A percentile compares a stretch with the other conserved stretches of the same genome.
Conservation (phyloP, 2,797 vertebrate species). For the Betta splendens region DNA sequence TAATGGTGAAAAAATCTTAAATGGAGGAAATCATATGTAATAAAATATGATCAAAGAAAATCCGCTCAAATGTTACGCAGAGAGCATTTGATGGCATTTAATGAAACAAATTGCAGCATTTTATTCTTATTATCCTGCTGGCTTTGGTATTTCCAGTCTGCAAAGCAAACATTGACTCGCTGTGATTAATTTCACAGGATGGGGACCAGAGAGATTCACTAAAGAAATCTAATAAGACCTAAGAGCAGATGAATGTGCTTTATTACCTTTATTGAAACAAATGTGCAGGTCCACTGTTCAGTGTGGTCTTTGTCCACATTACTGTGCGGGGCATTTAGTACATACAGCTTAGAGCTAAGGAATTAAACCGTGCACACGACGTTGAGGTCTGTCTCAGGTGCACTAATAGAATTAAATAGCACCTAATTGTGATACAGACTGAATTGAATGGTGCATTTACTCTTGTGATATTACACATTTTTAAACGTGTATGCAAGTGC, state of each 20-base stretch:
- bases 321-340: not conserved
- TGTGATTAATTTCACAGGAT: constrained; percentile 51
- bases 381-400: not conserved
- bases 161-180: constrained; percentile 43
- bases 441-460: too few relatives aligned
- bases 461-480: constrained; percentile 1
- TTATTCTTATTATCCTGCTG: constrained; percentile 50
- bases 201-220: constrained; percentile 16
- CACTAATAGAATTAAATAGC: not conserved
- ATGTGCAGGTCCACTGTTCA: constrained; percentile 12
- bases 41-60: constrained; percentile 18
- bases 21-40: not conserved
- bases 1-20: not conserved
- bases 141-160: constrained; percentile 45
- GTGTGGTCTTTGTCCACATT: not conserved
- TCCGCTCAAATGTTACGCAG: constrained; percentile 24
- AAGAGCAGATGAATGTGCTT: constrained; percentile 30
- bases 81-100: constrained; percentile 41
- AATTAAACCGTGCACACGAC: not conserved
- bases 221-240: constrained; percentile 54
- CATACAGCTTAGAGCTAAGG: not conserved
- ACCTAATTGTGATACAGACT: too few relatives aligned
- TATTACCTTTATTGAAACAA: constrained; percentile 30
- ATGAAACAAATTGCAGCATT: constrained; percentile 48
- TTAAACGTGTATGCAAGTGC: not conserved